Conservation (phyloP, 2,113 vertebrate genomes). For the Alaudala cheleensis region DNA sequence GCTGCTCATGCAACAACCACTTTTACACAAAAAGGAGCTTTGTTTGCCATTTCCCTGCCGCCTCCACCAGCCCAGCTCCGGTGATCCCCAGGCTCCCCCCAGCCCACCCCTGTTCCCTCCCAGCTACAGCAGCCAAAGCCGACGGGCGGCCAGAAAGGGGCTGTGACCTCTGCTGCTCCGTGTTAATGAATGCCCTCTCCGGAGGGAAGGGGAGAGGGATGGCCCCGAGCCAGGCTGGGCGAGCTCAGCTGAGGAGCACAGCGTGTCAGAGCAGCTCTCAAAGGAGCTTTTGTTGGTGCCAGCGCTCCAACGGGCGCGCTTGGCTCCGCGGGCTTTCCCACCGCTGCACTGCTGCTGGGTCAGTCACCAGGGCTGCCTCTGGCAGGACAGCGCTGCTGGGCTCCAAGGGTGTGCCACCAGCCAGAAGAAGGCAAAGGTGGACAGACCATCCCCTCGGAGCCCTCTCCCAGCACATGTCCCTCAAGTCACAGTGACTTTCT, state of each 20-base stretch:
- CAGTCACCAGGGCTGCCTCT: not conserved
- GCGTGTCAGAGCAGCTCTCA: not conserved
- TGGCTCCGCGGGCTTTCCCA: not conserved
- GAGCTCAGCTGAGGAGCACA: not conserved
- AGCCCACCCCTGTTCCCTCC: not conserved
- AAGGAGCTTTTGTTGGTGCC: conserved; percentile 21
- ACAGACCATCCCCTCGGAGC: accelerated
- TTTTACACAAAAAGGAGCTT: not conserved
- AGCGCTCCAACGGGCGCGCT: not conserved
- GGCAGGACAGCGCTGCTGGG: not conserved
- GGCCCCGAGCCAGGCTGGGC: conserved; percentile 42
- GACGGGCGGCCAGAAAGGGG: not conserved
- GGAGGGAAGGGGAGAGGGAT: conserved; percentile 55
- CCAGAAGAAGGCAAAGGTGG: not conserved
- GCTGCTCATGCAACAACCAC: not conserved
- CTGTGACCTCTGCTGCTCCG: not conserved
- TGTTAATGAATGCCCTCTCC: not conserved
- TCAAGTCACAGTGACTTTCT: accelerated
- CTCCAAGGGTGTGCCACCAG: not conserved
- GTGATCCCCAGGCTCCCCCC: not conserved
- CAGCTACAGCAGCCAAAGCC: not conserved
- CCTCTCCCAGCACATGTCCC: not conserved
- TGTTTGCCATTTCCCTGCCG: not conserved
- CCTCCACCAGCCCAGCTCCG: not conserved
- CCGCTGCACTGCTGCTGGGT: not conserved